Conservation (phyloP, 2,888 invertebrate genomes). For the Agriopis leucophaearia region DNA sequence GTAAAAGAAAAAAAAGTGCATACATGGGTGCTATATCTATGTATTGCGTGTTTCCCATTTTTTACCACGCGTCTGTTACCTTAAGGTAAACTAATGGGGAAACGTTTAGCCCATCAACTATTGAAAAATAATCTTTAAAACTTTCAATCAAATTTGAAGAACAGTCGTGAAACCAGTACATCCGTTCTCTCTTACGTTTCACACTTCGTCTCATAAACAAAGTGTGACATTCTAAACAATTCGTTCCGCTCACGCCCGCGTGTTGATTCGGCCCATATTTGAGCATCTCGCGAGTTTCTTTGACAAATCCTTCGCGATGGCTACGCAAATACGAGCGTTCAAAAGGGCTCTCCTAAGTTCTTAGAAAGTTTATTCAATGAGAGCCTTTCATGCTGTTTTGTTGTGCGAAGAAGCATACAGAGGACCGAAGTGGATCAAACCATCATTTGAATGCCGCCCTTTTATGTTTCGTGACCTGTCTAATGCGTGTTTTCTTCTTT, state of each 20-base stretch:
- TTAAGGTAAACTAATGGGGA: too few relatives aligned
- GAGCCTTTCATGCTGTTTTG: slow-evolving; percentile 50
- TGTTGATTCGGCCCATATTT: slow-evolving; percentile 60
- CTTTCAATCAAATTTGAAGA: not conserved
- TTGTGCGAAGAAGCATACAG: slow-evolving; percentile 37
- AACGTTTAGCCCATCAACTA: too few relatives aligned
- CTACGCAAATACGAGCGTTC: slow-evolving; percentile 61
- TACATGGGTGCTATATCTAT: too few relatives aligned
- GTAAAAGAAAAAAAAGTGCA: too few relatives aligned
- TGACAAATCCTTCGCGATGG: slow-evolving; percentile 70
- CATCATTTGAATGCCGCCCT: slow-evolving; percentile 44
- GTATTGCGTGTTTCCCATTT: too few relatives aligned
- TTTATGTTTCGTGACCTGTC: slow-evolving; percentile 39
- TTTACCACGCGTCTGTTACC: too few relatives aligned
- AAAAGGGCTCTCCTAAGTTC: slow-evolving; percentile 56
- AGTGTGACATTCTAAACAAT: slow-evolving; percentile 50
- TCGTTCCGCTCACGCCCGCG: slow-evolving; percentile 36
- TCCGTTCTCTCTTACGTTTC: slow-evolving; percentile 9
- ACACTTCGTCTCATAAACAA: slow-evolving; percentile 32
- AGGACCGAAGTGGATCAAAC: slow-evolving; percentile 42
- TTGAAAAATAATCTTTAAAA: not conserved
- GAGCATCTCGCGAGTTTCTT: slow-evolving; percentile 62
- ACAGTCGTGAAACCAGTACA: slow-evolving; percentile 4
- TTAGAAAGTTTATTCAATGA: slow-evolving; percentile 58
- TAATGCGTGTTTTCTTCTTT: slow-evolving; percentile 36